These are phyloP conservation scores for Cisticola juncidis DNA, from an alignment of 2,113 vertebrate species.

Conservation along the genomic window DNA sequence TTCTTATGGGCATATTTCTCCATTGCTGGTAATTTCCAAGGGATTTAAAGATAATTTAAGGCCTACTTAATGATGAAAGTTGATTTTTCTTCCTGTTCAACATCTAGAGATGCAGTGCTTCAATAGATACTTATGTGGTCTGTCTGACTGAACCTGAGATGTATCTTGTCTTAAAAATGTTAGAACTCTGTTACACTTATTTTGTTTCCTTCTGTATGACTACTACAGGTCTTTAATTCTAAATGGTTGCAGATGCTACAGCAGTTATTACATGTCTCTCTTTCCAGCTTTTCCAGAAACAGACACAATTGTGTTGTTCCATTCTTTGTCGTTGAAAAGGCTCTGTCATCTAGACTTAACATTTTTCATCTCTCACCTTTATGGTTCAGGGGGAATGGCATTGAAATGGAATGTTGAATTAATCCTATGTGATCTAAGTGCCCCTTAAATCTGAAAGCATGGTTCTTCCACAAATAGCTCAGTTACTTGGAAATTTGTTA, in stretches of 20 bases:
- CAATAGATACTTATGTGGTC: not conserved
- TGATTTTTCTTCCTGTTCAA: not conserved
- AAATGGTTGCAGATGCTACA: not conserved
- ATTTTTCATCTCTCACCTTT: not conserved
- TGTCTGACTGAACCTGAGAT: not conserved
- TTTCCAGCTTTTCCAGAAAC: not conserved
- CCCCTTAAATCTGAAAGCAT: not conserved
- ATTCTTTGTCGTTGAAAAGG: not conserved
- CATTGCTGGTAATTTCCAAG: not conserved
- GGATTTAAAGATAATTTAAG: not conserved
- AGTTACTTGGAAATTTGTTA: not conserved
- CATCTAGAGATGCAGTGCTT: not conserved
- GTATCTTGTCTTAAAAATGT: not conserved
- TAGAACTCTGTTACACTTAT: not conserved
- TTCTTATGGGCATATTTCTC: not conserved
- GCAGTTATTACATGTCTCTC: not conserved
- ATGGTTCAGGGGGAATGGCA: not conserved
- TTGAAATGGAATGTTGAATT: not conserved
- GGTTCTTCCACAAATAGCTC: not conserved
- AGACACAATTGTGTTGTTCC: not conserved
- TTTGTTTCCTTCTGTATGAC: not conserved
- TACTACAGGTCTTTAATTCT: not conserved
- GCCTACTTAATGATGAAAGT: not conserved
- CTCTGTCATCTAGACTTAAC: not conserved
- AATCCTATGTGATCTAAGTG: not conserved